Evolutionary conservation across 1,140 invertebrate genomes (phyloP).

Genomic region (Leptinotarsa lineolata): DNA sequence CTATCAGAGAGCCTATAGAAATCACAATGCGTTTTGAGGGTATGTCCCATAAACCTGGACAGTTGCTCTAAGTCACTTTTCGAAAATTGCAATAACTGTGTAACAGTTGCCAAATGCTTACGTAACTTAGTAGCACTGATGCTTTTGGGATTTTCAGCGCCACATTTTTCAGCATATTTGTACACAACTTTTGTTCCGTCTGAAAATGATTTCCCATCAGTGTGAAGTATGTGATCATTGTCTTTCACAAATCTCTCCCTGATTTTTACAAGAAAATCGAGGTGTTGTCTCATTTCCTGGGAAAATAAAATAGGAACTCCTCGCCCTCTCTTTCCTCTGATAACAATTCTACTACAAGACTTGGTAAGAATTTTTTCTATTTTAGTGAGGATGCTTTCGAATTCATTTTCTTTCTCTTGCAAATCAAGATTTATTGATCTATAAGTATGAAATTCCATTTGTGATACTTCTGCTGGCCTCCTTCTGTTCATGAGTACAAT

Average conservation of each 20-base stretch:
- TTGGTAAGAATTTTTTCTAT: conserved; percentile 30
- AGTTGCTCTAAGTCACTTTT: too few relatives aligned
- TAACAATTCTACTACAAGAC: conserved; percentile 36
- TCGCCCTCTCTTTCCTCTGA: conserved; percentile 35
- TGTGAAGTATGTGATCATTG: not conserved
- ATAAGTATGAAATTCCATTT: conserved; percentile 19
- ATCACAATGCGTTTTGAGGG: too few relatives aligned
- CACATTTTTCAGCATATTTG: too few relatives aligned
- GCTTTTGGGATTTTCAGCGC: conserved; percentile 25
- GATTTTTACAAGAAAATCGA: not conserved
- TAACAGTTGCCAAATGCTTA: conserved; percentile 48
- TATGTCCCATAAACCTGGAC: too few relatives aligned
- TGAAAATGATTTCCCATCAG: not conserved
- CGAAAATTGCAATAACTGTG: too few relatives aligned
- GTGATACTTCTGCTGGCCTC: conserved; percentile 22
- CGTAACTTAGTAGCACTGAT: conserved; percentile 44
- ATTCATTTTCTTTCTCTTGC: conserved; percentile 27
- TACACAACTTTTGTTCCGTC: conserved; percentile 29
- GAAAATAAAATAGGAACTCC: conserved; percentile 35
- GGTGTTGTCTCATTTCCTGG: not conserved
- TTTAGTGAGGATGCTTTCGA: conserved; percentile 27
- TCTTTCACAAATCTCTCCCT: too few relatives aligned
- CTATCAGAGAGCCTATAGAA: conserved; percentile 22
- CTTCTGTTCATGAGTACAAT: conserved; percentile 23
- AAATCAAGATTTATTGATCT: conserved; percentile 24